These are phyloP conservation scores for Sacculina carcini DNA, from an alignment of 2,888 invertebrate genomes.

Conservation along the genomic window DNA sequence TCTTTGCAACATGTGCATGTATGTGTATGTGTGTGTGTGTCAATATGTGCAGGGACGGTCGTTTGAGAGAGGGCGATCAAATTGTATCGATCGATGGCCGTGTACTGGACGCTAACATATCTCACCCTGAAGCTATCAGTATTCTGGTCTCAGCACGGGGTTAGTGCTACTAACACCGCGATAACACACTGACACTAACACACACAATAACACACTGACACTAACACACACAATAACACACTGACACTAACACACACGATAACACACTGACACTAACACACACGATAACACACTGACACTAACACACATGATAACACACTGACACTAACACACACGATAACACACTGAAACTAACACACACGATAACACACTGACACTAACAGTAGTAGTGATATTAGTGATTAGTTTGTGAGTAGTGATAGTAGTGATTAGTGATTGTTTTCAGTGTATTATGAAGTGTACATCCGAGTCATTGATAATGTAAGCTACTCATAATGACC, in stretches of 20 bases:
- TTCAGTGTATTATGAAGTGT: no score
- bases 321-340: neutral
- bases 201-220: no score
- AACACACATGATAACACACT: neutral
- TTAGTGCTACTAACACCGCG: constrained; percentile 1
- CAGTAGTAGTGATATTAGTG: no score
- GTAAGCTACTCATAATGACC: neutral
- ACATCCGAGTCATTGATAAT: no score
- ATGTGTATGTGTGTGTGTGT: no score
- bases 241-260: neutral
- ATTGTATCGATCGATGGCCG: constrained; percentile 58
- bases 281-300: neutral
- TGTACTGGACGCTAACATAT: constrained; percentile 33
- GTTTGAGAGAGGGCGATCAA: constrained; percentile 49
- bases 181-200: no score
- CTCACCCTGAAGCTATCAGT: constrained; percentile 52
- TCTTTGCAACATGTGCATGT: no score
- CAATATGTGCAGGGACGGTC: constrained; percentile 37
- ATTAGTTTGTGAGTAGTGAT: no score
- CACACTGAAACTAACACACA: no score
- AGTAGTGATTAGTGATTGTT: no score
- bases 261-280: neutral
- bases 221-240: no score
- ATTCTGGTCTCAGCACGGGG: constrained; percentile 44
- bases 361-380: no score